Evolutionary conservation across 2,888 invertebrate species (phyloP), one percentile per base, ranked within the genome.

Genomic region (Steromphala cineraria): DNA sequence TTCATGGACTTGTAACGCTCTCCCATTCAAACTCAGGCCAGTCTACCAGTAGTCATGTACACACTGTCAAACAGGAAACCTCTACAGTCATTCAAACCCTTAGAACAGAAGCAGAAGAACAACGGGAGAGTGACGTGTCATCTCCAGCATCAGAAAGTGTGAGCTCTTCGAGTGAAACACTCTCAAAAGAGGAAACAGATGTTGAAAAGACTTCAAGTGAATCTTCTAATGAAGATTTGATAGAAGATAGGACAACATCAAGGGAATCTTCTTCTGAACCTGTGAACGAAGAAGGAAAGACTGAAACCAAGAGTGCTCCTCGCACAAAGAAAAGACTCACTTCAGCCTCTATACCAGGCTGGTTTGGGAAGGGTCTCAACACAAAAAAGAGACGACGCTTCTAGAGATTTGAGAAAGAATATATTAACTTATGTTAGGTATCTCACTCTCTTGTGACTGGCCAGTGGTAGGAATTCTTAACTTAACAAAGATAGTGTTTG

Each of bases 281-380:
- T 31, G 31, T 36, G n/a, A 28, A 67, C 8, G 36, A 46, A 46
- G 75, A 56, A 62, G 75, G 71, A 67, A 79, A 80, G 28, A 21
- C 77, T 24, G 78, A 80, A 0, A 82, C 67, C 0, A 55, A 40
- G 28, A n/a, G 67, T 55, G 80, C 55, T 17, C 15, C 46, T 7
- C 75, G 80, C 87, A 87, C 81, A 71, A 84, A 53, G 86, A 86
- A 75, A 67, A 86, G 67, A 67, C 78, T 31, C 15, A 19, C 84
- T 5, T 83, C 82, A 53, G 21, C 83, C 1, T 87, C 90, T 19
- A 85, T 90, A 1, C 91, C 91, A 40, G 91, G 91, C 15, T 91
- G 91, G 91, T 91, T 89, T 89, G 91, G 91, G 4, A 91, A 91
- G 87, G 91, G 91, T 0, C 80, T 90, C 24, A 89, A 85, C 76